Base-by-base conservation (phyloP, 2,797 vertebrate genomes). In the Uromys caudimaculatus region DNA sequence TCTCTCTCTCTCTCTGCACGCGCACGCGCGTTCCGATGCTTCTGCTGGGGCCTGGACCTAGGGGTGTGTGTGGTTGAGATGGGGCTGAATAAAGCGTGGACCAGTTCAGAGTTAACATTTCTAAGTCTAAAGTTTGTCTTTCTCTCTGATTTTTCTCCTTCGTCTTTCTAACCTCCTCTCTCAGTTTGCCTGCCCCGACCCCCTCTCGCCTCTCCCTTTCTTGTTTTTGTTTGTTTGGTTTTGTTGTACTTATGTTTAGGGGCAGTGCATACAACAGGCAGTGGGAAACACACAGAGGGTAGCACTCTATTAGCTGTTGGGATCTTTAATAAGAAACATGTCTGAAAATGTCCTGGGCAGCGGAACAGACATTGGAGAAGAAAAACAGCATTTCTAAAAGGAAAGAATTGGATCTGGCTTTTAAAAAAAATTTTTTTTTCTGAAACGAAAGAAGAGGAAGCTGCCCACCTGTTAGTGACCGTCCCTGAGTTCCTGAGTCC, bases 391-490 rank as follows among this genome's bases (percentile, higher is more conserved):
- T 44, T 93, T 87, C 81, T 91, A 0, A 76, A 93, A 84, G 41
- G n/a, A 32, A 91, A 85, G 1, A 83, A 85, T 81, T 62, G 58
- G 64, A 21, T 86, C 4, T 76, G 27, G 1, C 32, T 95, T 86
- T 29, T 41, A 87, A 90, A 41, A 13, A 64, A 32, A n/a, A n/a
- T n/a, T n/a, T 13, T 12, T 32, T 13, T 77, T 50, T 38, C 12
- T n/a, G 67, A 83, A 91, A 87, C 41, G 62, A 79, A 83, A 95
- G 81, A 93, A 60, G 78, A 76, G 62, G 75, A 96, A 92, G 19
- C 19, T 60, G 1, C 16, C 11, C 7, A 41, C 41, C 60, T n/a
- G 11, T 11, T 4, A 1, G 21, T 1, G 24, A 54, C 24, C 12
- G 1, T 6, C 2, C 17, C 6, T 23, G 6, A 6, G 23, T 71